Percentiles rank a stretch among this genome's conserved stretches.
These are phyloP conservation scores for Trachythela sp. DNA, from an alignment of 64 coral and sea anemone species.

Conservation along the genomic window DNA sequence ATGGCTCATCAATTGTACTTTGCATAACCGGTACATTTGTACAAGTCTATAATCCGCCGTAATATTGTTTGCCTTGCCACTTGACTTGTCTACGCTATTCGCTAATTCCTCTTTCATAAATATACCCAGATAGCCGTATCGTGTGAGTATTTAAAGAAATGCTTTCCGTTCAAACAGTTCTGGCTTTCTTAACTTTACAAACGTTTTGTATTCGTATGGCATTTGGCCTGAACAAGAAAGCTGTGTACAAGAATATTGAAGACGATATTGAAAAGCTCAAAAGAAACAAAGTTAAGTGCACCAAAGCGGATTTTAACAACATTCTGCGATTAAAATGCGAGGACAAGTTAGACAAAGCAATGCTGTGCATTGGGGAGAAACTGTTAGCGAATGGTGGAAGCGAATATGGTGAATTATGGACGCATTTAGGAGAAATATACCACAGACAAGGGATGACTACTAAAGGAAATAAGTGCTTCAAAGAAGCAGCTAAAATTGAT, in stretches of 20 bases:
- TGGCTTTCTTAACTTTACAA: neutral
- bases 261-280: neutral
- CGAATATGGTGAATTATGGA: slow-evolving; percentile 60
- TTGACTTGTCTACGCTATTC: neutral
- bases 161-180: neutral
- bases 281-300: neutral
- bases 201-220: neutral
- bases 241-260: neutral
- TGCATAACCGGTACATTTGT: neutral
- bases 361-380: neutral
- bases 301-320: neutral
- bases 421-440: slow-evolving; percentile 66
- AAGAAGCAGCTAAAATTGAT: slow-evolving; percentile 63
- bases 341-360: neutral
- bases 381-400: neutral
- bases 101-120: neutral
- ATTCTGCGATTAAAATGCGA: neutral
- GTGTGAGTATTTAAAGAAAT: neutral
- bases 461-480: slow-evolving; percentile 77
- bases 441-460: slow-evolving; percentile 45
- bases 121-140: neutral
- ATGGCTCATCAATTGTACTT: neutral
- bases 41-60: neutral
- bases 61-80: neutral
- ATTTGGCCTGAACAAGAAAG: neutral